Conservation (phyloP, 1,140 invertebrate species). For the Zaprionus inermis region DNA sequence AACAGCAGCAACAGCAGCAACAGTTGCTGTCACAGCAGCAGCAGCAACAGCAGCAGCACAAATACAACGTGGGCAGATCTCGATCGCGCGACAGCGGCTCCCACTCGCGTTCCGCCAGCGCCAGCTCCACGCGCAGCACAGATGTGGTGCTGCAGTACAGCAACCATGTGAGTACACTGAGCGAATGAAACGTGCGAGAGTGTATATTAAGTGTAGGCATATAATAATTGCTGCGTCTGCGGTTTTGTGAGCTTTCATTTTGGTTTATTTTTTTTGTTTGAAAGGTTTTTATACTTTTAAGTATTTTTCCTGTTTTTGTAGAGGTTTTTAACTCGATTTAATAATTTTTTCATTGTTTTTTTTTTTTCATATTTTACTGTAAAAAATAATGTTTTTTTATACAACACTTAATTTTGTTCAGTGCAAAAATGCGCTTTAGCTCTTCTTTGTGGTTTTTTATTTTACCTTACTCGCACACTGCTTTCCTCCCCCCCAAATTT, state of each 20-base stretch:
- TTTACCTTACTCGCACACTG: not conserved
- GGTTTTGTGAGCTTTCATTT: too few species aligned
- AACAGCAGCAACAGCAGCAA: conserved; percentile 34
- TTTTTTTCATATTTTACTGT: too few species aligned
- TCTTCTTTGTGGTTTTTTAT: not conserved
- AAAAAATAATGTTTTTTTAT: too few species aligned
- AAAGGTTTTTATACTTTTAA: too few species aligned
- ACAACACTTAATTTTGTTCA: too few species aligned
- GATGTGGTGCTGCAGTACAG: conserved; percentile 82
- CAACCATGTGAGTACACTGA: conserved; percentile 71
- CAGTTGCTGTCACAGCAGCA: conserved; percentile 46
- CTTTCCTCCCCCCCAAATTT: not conserved
- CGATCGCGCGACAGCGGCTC: conserved; percentile 88
- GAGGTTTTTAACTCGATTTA: not conserved
- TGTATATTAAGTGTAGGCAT: not conserved
- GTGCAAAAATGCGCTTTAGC: too few species aligned
- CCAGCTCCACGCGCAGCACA: conserved; percentile 85
- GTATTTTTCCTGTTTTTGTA: not conserved
- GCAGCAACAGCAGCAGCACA: conserved; percentile 53
- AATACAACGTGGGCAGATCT: conserved; percentile 80
- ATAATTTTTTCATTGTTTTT: too few species aligned
- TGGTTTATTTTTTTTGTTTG: not conserved
- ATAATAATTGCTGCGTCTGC: too few species aligned
- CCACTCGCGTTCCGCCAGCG: conserved; percentile 87
- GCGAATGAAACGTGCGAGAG: not conserved